phyloP scores from a whole-genome alignment of 2,888 invertebrate genomes.

The Tricholauxania praeusta region DNA sequence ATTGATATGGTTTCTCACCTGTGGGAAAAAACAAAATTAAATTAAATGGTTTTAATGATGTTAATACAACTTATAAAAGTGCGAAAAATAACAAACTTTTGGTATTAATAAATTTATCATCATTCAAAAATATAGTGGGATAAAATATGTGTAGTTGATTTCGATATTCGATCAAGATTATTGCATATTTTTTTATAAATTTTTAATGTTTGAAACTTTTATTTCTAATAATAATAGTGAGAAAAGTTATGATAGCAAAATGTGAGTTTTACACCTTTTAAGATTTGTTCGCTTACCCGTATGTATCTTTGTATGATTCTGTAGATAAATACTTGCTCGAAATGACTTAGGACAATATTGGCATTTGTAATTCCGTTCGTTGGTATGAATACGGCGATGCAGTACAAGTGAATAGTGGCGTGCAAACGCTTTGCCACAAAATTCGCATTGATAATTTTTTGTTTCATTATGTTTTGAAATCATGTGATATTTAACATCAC shows the following conservation, averaged over 20 bases:
- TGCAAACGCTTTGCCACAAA: conserved; percentile 89
- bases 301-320: conserved; percentile 86
- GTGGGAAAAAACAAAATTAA: conserved; percentile 46
- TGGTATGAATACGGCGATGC: conserved; percentile 87
- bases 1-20: conserved; percentile 84
- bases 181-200: too few species aligned
- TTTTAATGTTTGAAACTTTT: too few species aligned
- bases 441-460: conserved; percentile 89
- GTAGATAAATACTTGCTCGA: conserved; percentile 86
- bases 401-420: conserved; percentile 86
- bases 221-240: too few species aligned
- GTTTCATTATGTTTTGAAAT: conserved; percentile 85
- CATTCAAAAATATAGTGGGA: too few species aligned
- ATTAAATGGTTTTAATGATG: conserved; percentile 18
- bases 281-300: conserved; percentile 72
- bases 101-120: too few species aligned
- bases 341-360: conserved; percentile 87
- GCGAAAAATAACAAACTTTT: too few species aligned
- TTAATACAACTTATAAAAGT: too few species aligned
- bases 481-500: conserved; percentile 88
- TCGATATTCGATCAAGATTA: neutral
- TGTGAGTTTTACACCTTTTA: neutral
- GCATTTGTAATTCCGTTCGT: conserved; percentile 88
- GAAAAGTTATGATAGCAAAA: too few species aligned
- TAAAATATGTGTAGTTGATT: too few species aligned